These are phyloP conservation scores for Caenorhabditis sp. DNA, from an alignment of 2,888 invertebrate genomes.

Conservation along the genomic window DNA sequence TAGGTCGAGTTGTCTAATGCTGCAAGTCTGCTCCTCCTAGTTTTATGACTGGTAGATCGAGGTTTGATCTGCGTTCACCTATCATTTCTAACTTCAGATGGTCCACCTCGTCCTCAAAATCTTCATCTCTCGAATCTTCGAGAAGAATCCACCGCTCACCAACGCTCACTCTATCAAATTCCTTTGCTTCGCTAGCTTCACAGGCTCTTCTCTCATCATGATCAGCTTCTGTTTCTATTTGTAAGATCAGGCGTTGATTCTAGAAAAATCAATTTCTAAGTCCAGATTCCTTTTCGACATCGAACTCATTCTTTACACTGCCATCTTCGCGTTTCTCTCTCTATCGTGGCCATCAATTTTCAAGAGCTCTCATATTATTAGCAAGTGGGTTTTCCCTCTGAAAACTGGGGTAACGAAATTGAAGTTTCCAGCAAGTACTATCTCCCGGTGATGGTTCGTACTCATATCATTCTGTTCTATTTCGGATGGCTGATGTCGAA, in stretches of 20 bases:
- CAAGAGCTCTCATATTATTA: conserved; percentile 56
- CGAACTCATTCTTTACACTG: conserved; percentile 37
- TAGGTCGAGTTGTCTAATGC: not conserved
- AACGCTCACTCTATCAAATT: conserved; percentile 47
- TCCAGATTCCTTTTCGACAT: conserved; percentile 49
- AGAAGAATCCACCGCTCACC: conserved; percentile 32
- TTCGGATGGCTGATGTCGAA: conserved; percentile 17
- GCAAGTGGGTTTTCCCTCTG: conserved; percentile 39
- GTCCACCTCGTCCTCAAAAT: conserved; percentile 35
- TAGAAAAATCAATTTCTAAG: conserved; percentile 8
- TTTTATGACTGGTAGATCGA: too few species aligned
- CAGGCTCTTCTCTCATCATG: conserved; percentile 41
- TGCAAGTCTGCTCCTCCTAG: too few species aligned
- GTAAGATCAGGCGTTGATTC: not conserved
- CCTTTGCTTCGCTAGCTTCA: conserved; percentile 28
- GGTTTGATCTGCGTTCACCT: too few species aligned
- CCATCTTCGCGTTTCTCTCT: conserved; percentile 41
- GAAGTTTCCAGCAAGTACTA: conserved; percentile 47
- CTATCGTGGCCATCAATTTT: conserved; percentile 56
- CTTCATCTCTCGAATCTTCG: conserved; percentile 47
- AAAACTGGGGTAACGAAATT: not conserved
- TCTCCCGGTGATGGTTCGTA: conserved; percentile 52
- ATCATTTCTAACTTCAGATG: too few species aligned
- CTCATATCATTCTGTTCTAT: conserved; percentile 34
- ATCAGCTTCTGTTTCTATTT: conserved; percentile 12